Conservation (phyloP, 2,888 invertebrate genomes). For the Tyria jacobaeae region DNA sequence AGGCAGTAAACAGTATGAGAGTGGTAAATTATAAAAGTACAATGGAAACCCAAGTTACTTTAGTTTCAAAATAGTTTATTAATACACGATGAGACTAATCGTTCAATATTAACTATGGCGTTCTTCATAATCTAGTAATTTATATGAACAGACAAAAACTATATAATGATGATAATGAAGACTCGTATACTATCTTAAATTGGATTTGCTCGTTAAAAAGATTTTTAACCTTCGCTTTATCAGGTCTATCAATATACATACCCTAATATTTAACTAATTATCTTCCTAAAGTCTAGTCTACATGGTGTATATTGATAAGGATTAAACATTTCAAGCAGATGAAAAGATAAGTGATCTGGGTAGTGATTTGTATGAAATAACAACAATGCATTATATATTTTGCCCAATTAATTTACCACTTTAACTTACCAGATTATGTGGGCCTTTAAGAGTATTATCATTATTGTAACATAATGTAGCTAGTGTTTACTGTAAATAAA, state of each 20-base stretch:
- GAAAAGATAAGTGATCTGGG: not conserved
- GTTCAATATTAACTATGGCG: not conserved
- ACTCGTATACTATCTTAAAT: not conserved
- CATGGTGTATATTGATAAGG: too few species aligned
- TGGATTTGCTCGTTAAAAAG: not conserved
- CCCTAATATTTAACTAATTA: too few species aligned
- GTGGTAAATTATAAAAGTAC: conserved; percentile 23
- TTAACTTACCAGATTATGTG: conserved; percentile 21
- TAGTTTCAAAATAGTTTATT: not conserved
- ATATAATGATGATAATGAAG: not conserved
- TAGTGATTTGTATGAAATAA: not conserved
- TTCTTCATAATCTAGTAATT: not conserved
- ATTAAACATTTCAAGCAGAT: not conserved
- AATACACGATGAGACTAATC: not conserved
- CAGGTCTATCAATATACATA: too few species aligned
- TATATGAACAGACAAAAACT: not conserved
- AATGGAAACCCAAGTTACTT: too few species aligned
- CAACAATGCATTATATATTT: not conserved
- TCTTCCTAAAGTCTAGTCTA: too few species aligned
- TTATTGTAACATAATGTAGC: conserved; percentile 66
- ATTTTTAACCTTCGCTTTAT: not conserved
- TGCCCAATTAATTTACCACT: conserved; percentile 28
- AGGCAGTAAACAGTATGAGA: conserved; percentile 11
- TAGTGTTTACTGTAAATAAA: conserved; percentile 82
- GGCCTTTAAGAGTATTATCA: conserved; percentile 56